A percentile compares a stretch with the other conserved stretches of the same genome.
phyloP scores from a whole-genome alignment of 2,888 invertebrate species.

The Ophraella communa region DNA sequence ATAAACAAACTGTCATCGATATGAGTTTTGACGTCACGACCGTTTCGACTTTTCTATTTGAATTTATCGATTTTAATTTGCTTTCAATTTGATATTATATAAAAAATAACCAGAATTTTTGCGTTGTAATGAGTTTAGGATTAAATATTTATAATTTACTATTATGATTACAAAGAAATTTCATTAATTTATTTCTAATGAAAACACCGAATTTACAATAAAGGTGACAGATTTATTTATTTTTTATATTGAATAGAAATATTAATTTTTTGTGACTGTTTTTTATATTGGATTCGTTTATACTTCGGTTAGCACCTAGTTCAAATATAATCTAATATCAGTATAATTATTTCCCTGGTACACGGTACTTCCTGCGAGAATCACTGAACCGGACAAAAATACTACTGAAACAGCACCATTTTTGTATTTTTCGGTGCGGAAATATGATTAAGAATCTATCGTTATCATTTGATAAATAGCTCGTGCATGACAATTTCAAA shows the following conservation, averaged over 20 bases:
- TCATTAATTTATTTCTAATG: no score
- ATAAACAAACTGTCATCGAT: no score
- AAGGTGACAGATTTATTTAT: background rate
- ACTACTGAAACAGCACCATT: conserved; percentile 24
- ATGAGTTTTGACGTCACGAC: no score
- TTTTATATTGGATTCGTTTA: conserved; percentile 15
- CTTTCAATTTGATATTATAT: no score
- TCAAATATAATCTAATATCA: conserved; percentile 28
- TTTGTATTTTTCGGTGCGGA: conserved; percentile 26
- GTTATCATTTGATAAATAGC: conserved; percentile 22
- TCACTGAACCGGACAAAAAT: conserved; percentile 23
- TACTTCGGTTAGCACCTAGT: conserved; percentile 21
- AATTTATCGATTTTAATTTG: no score
- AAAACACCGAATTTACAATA: background rate
- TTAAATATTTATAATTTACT: no score
- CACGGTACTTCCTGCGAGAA: conserved; percentile 24
- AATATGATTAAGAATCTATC: conserved; percentile 23
- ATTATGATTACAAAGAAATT: no score
- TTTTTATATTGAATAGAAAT: background rate
- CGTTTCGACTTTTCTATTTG: no score
- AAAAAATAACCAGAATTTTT: no score
- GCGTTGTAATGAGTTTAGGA: no score
- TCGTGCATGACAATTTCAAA: conserved; percentile 16
- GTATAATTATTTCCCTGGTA: conserved; percentile 22
- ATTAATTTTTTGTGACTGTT: background rate